phyloP scores from a whole-genome alignment of 2,113 vertebrate genomes.

The Tragelaphus strepsiceros region DNA sequence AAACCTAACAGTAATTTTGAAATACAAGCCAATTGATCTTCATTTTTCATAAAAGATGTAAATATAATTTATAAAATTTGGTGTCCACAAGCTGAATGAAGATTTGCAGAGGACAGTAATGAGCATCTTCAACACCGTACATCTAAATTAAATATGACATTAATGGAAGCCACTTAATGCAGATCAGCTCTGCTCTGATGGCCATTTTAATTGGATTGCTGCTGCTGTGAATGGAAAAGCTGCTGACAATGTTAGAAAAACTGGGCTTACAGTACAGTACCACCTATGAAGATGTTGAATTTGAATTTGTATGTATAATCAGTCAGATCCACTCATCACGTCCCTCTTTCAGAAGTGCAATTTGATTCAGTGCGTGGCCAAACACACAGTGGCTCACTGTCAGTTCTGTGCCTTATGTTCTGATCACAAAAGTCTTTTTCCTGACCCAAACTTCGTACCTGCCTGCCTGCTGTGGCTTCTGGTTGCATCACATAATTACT shows the following conservation, averaged over 20 bases:
- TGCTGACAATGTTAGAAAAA: slow-evolving; percentile 70
- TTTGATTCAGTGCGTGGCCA: slow-evolving; percentile 37
- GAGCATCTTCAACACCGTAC: slow-evolving; percentile 63
- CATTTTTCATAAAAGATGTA: slow-evolving; percentile 57
- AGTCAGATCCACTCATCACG: neutral
- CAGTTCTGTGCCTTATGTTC: neutral
- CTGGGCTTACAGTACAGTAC: slow-evolving; percentile 14
- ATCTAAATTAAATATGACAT: slow-evolving; percentile 79
- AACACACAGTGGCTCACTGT: slow-evolving; percentile 34
- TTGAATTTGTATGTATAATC: slow-evolving; percentile 67
- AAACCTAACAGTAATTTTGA: neutral
- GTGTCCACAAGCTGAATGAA: slow-evolving; percentile 48
- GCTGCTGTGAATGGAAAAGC: slow-evolving; percentile 63
- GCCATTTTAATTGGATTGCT: slow-evolving; percentile 79
- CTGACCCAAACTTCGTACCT: neutral
- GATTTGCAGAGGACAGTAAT: slow-evolving; percentile 62
- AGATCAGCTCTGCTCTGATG: slow-evolving; percentile 71
- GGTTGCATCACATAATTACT: neutral
- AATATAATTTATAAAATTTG: slow-evolving; percentile 65
- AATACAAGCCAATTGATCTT: slow-evolving; percentile 23
- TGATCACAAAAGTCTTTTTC: slow-evolving; percentile 26
- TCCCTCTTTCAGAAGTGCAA: neutral
- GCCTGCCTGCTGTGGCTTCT: neutral
- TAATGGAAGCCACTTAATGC: slow-evolving; percentile 73
- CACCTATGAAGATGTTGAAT: slow-evolving; percentile 32